These are phyloP conservation scores for Lophochroa leadbeateri DNA, from an alignment of 2,113 vertebrate species.

Conservation along the genomic window DNA sequence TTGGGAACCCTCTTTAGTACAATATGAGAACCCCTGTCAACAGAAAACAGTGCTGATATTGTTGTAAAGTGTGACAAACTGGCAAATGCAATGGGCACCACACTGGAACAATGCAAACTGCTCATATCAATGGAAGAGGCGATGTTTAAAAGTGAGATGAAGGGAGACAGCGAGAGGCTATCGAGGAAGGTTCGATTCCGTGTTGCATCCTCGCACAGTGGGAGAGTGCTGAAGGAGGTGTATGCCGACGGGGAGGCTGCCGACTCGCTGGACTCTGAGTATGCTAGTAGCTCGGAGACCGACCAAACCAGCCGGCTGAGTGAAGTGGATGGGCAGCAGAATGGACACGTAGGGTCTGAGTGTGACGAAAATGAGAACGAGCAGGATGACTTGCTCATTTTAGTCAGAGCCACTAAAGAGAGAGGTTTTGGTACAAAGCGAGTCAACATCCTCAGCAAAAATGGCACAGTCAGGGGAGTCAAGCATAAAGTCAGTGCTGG, in stretches of 20 bases:
- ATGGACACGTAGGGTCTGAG: constrained; percentile 79
- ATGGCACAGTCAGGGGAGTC: constrained; percentile 94
- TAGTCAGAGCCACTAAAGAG: constrained; percentile 85
- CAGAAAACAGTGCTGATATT: constrained; percentile 52
- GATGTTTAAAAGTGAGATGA: constrained; percentile 68
- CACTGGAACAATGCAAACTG: constrained; percentile 79
- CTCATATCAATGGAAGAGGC: constrained; percentile 73
- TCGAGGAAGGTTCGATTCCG: constrained; percentile 92
- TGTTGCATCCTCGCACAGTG: constrained; percentile 91
- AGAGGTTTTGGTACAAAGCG: constrained; percentile 85
- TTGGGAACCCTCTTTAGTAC: constrained; percentile 71
- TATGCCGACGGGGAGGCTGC: constrained; percentile 85
- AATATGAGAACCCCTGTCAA: constrained; percentile 63
- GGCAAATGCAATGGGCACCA: constrained; percentile 21
- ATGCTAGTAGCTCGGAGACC: constrained; percentile 85
- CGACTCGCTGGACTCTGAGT: constrained; percentile 90
- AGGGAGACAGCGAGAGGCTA: constrained; percentile 74
- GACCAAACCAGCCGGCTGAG: constrained; percentile 85
- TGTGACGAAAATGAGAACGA: constrained; percentile 83
- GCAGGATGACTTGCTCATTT: constrained; percentile 84
- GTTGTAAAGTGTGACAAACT: constrained; percentile 61
- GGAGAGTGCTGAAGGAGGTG: constrained; percentile 92
- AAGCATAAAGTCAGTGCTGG: constrained; percentile 97
- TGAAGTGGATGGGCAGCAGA: constrained; percentile 78
- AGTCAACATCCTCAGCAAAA: constrained; percentile 97